phyloP scores from a whole-genome alignment of 2,113 vertebrate genomes.

The Azemiops feae region DNA sequence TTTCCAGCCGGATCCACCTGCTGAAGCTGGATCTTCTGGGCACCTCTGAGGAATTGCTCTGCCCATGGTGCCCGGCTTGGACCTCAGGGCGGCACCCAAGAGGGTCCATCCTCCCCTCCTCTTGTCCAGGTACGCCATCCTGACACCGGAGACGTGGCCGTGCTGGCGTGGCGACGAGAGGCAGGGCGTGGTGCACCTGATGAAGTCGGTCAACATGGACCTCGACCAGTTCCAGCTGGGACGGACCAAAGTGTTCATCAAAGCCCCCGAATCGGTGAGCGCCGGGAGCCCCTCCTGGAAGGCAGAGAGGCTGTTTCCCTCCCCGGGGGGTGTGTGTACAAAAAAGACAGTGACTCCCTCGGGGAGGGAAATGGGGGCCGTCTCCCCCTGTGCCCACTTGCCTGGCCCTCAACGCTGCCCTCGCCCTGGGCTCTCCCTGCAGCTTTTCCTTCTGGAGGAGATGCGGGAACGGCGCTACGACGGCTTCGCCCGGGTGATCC shows the following conservation, averaged over 20 bases:
- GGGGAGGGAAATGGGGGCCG: background rate
- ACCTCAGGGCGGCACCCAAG: background rate
- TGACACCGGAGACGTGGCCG: slow-evolving; percentile 80
- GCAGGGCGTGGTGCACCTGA: slow-evolving; percentile 77
- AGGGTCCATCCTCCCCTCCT: no score
- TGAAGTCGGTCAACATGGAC: slow-evolving; percentile 80
- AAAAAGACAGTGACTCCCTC: fast-evolving
- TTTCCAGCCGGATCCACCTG: background rate
- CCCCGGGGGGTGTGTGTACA: no score
- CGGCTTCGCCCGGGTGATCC: slow-evolving; percentile 78
- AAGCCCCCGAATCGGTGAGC: slow-evolving; percentile 82
- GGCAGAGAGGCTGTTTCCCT: background rate
- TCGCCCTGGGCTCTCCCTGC: background rate
- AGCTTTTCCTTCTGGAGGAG: slow-evolving; percentile 77
- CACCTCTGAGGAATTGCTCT: background rate
- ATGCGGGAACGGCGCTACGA: slow-evolving; percentile 77
- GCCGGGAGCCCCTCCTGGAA: fast-evolving
- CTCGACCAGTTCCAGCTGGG: slow-evolving; percentile 82
- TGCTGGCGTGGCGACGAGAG: slow-evolving; percentile 74
- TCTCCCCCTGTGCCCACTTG: background rate
- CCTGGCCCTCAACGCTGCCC: background rate
- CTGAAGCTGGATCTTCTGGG: background rate
- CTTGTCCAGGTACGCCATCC: slow-evolving; percentile 76
- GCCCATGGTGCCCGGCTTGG: no score
- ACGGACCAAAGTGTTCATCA: slow-evolving; percentile 80